Base-by-base conservation (phyloP, 2,888 invertebrate genomes). In the Pantelozetes paolii region DNA sequence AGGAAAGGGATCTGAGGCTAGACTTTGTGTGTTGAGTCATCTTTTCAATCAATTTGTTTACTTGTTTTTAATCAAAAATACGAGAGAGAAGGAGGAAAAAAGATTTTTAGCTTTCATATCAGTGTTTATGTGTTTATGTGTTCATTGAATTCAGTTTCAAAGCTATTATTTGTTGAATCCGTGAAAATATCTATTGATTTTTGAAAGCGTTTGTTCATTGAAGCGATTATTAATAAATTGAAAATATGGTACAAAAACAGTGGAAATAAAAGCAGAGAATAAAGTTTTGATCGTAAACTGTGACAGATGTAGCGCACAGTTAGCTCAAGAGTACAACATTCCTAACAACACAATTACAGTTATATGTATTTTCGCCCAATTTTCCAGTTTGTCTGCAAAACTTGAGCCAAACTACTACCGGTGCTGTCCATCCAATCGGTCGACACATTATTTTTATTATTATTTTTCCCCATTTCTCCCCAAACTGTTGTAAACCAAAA, bases 361-460 rank as follows among this genome's bases (percentile, higher is more conserved):
- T 32, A 30, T 32, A 62, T 62, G 15, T 62, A 62, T 62, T 62
- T 62, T 62, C 5, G 1, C 5, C 6, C 26, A 9, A 54, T n/a
- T 54, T 15, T 54, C 54, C 26, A 50, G 50, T 30, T 13, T 67
- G 67, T 42, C 40, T 40, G 67, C 67, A 40, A 36, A 64, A 54
- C 26, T 54, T 54, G 8, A 23, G 30, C 67, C n/a, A 36, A 15
- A 40, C 36, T 67, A 67, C 42, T 67, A 40, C 40, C 67, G 40
- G 67, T 67, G n/a, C 23, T 57, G 5, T 62, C 32, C n/a, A 36
- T 67, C 40, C 20, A 67, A 62, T 67, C 40, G 67, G 67, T 67
- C 32, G 67, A 67, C 32, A 15, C 67, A 67, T 67, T 67, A 67
- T 67, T 40, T 67, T 67, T 67, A 67, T 67, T 67, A 67, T 67